Evolutionary conservation across 92 coral and sea anemone genomes (phyloP), one percentile per base, ranked within the genome.

Genomic region (Zoanthus sansibaricus): DNA sequence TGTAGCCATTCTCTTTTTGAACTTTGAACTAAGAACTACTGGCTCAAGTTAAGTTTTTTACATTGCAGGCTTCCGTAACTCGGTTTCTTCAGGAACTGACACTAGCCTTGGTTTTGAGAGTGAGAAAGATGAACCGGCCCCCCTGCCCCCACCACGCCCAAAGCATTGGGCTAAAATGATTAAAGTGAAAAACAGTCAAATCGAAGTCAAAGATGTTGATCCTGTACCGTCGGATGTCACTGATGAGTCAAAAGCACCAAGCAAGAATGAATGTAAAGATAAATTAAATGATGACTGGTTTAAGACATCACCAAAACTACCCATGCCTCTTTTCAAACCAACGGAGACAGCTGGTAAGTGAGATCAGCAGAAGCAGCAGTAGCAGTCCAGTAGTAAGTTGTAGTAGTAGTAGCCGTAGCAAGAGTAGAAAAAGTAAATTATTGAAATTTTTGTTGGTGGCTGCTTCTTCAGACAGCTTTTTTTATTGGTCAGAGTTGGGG

Each of bases 111-210:
- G 94, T 71, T 82, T 92, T 16, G 94, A 91, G 86, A 91, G 89
- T 72, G 94, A 95, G 17, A 92, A 89, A 31, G 94, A 93, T 7
- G 86, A 74, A 2, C 94, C 94, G 21, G 70, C 88, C 17, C 98
- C 98, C 78, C 95, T 97, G 8, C 97, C 99, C 66, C 99, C 98
- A 68, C 99, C 99, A 89, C 97, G 98, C 89, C 96, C 98, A 56
- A 95, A 94, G 61, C 98, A 92, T 86, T 95, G 98, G 95, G 98
- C 98, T 0, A 92, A 89, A 75, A 95, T 90, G 82, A 93, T 93
- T 33, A 89, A 92, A 32, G 93, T 89, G 55, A 93, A 92, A 25
- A 89, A 86, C 82, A 87, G 87, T 89, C 86, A 83, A 46, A 78
- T 86, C 31, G 92, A 86, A 46, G 84, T 69, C 52, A 79, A 83